These are phyloP conservation scores for Aplysina aerophoba DNA, from an alignment of 37 sponge, comb jelly and placozoan genomes.

Conservation along the genomic window DNA sequence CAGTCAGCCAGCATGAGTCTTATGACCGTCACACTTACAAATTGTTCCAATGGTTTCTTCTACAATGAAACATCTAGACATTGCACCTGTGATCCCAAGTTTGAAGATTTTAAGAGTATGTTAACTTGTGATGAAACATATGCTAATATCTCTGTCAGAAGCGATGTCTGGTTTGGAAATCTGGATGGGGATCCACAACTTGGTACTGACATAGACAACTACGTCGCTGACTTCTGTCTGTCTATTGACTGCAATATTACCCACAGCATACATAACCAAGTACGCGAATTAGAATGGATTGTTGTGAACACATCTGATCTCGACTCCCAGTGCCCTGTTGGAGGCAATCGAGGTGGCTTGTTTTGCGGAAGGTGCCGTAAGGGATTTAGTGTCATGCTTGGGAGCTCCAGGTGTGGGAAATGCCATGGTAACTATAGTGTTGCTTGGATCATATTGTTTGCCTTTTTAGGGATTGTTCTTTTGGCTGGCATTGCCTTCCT, in stretches of 20 bases:
- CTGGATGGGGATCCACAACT: not conserved
- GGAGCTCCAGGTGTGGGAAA: not conserved
- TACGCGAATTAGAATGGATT: not conserved
- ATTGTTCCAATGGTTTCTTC: not conserved
- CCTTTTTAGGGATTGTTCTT: conserved; percentile 34
- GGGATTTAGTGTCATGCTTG: not conserved
- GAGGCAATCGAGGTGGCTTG: not conserved
- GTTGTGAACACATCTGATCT: not conserved
- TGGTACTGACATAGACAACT: not conserved
- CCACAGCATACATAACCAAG: too few species aligned
- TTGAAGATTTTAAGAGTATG: not conserved
- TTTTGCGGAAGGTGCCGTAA: not conserved
- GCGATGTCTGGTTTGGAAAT: conserved; percentile 1
- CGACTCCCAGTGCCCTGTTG: not conserved
- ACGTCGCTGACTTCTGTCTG: not conserved
- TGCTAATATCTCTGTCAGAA: not conserved
- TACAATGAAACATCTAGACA: too few species aligned
- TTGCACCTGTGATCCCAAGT: not conserved
- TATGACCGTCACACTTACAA: not conserved
- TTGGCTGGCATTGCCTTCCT: conserved; percentile 14
- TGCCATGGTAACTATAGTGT: not conserved
- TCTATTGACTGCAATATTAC: not conserved
- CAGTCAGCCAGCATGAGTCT: not conserved
- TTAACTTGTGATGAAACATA: not conserved
- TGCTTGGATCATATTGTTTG: not conserved